Evolutionary conservation across 2,888 invertebrate genomes (phyloP).

Genomic region (Leuctra nigra): DNA sequence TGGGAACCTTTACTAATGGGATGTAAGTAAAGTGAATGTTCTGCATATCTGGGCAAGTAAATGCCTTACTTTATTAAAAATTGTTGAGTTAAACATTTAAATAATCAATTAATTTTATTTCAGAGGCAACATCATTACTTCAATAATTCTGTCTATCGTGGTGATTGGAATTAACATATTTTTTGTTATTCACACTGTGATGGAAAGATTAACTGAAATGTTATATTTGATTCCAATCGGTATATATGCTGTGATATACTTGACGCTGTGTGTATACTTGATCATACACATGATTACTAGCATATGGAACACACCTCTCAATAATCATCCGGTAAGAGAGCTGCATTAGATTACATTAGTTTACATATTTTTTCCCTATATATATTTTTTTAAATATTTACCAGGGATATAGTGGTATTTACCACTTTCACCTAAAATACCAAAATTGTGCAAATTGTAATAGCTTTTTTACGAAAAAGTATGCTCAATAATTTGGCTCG

Average conservation of each 20-base stretch:
- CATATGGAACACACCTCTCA: constrained; percentile 48
- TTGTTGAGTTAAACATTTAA: too few relatives aligned
- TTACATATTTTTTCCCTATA: not conserved
- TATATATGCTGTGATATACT: constrained; percentile 57
- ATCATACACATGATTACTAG: constrained; percentile 62
- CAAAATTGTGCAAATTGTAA: not conserved
- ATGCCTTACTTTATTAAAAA: too few relatives aligned
- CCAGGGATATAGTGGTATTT: constrained; percentile 10
- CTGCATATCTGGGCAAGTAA: too few relatives aligned
- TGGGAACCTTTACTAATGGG: constrained; percentile 81
- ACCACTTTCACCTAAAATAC: not conserved
- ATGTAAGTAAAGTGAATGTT: constrained; percentile 46
- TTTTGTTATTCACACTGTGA: constrained; percentile 60
- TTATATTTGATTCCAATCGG: constrained; percentile 41
- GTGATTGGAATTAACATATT: constrained; percentile 75
- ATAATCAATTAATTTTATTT: too few relatives aligned
- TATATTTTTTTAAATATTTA: constrained; percentile 18
- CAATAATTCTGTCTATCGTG: constrained; percentile 57
- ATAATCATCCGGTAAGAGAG: constrained; percentile 32
- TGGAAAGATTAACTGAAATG: constrained; percentile 41
- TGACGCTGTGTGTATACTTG: constrained; percentile 66
- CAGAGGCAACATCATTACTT: constrained; percentile 61
- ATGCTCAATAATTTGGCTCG: too few relatives aligned
- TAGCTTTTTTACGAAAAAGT: too few relatives aligned
- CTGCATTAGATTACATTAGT: too few relatives aligned